Evolutionary conservation across 1,140 invertebrate genomes (phyloP).

Genomic region (Acyrthosiphon pisum): DNA sequence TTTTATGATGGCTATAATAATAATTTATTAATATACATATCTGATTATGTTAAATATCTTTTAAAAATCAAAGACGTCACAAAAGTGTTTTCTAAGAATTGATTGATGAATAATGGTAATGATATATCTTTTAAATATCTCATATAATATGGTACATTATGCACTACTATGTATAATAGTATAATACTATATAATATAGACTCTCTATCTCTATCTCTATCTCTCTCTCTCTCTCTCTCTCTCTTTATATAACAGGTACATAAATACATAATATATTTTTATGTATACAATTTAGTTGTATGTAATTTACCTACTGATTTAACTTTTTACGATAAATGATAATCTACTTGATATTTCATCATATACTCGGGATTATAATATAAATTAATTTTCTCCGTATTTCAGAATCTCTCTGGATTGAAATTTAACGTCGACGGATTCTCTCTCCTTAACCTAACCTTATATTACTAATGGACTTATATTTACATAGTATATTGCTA

Average conservation of each 20-base stretch:
- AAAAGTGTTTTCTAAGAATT: too few species aligned
- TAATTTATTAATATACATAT: too few species aligned
- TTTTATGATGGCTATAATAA: too few species aligned
- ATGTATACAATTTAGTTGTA: neutral
- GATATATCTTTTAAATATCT: too few species aligned
- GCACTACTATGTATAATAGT: too few species aligned
- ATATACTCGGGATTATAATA: neutral
- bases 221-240: neutral
- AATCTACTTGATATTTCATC: neutral
- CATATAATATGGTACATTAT: too few species aligned
- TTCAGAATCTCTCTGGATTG: conserved; percentile 25
- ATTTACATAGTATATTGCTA: conserved; percentile 31
- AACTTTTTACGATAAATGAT: neutral
- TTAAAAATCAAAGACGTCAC: too few species aligned
- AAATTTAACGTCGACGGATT: conserved; percentile 15
- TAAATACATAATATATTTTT: neutral
- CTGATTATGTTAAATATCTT: too few species aligned
- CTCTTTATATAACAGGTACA: neutral
- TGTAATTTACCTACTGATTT: neutral
- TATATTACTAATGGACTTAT: conserved; percentile 36
- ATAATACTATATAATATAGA: neutral
- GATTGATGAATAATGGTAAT: too few species aligned
- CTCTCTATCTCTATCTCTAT: neutral
- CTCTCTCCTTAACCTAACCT: conserved; percentile 11
- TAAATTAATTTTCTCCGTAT: conserved; percentile 18